Evolutionary conservation across 2,797 vertebrate genomes (phyloP).

Genomic region (Clamator glandarius): DNA sequence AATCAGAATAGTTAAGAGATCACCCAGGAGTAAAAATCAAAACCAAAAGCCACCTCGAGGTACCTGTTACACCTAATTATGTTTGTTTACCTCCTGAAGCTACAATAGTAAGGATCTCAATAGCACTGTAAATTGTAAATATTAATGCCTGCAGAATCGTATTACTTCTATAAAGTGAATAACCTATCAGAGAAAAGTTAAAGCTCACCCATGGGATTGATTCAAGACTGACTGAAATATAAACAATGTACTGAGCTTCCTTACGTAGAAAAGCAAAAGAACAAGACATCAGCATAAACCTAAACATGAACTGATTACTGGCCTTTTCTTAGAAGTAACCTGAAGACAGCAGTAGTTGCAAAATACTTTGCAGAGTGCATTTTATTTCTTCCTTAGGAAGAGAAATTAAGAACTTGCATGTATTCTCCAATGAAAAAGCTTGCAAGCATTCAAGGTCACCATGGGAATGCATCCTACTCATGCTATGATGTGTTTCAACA

Average conservation of each 20-base stretch:
- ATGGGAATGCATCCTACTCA: not conserved
- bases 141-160: not conserved
- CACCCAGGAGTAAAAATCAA: not conserved
- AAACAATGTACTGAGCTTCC: not conserved
- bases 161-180: not conserved
- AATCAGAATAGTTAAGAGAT: not conserved
- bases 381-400: not conserved
- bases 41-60: not conserved
- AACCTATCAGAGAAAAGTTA: not conserved
- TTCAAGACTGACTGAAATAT: not conserved
- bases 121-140: too few species aligned
- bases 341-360: not conserved
- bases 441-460: not conserved
- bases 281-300: not conserved
- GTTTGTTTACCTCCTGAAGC: conserved; percentile 33
- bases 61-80: conserved; percentile 21
- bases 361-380: not conserved
- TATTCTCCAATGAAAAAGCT: not conserved
- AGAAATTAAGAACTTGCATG: not conserved
- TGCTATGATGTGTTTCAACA: not conserved
- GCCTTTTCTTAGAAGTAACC: not conserved
- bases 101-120: not conserved
- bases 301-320: not conserved
- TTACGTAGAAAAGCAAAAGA: not conserved
- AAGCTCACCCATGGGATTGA: not conserved